Evolutionary conservation across 2,888 invertebrate genomes (phyloP).

Genomic region (Choristoneura rosaceana): DNA sequence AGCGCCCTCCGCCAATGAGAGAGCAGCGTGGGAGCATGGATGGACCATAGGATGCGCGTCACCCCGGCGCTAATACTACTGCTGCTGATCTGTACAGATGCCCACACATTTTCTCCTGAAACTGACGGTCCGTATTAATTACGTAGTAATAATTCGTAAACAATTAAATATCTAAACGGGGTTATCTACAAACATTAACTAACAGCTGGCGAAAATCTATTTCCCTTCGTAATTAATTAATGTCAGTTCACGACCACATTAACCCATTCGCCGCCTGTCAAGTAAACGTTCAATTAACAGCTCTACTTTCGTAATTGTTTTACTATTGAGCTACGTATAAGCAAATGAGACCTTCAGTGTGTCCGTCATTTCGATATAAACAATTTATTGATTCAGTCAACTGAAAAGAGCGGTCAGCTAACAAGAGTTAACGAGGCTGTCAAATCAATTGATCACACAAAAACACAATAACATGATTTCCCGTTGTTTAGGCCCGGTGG

Average conservation of each 20-base stretch:
- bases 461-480: conserved; percentile 12
- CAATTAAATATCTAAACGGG: background rate
- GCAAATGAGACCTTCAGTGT: background rate
- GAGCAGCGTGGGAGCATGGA: conserved; percentile 75
- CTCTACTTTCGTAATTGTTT: background rate
- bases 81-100: conserved; percentile 68
- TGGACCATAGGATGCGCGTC: conserved; percentile 83
- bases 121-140: conserved; percentile 69
- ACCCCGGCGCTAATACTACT: conserved; percentile 72
- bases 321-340: background rate
- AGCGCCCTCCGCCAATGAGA: conserved; percentile 63
- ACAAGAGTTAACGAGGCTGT: conserved; percentile 22
- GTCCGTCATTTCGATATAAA: conserved; percentile 23
- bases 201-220: background rate
- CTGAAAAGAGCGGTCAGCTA: conserved; percentile 13
- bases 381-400: conserved; percentile 19
- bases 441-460: conserved; percentile 15
- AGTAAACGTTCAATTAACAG: conserved; percentile 2
- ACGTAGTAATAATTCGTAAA: too few relatives aligned
- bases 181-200: background rate
- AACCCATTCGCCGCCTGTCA: conserved; percentile 1
- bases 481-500: conserved; percentile 76
- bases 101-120: conserved; percentile 73
- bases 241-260: conserved; percentile 6
- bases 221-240: background rate